Percentiles rank a stretch among this genome's conserved stretches.
These are phyloP conservation scores for Iselma pallidipennis DNA, from an alignment of 2,888 invertebrate genomes.

Conservation along the genomic window DNA sequence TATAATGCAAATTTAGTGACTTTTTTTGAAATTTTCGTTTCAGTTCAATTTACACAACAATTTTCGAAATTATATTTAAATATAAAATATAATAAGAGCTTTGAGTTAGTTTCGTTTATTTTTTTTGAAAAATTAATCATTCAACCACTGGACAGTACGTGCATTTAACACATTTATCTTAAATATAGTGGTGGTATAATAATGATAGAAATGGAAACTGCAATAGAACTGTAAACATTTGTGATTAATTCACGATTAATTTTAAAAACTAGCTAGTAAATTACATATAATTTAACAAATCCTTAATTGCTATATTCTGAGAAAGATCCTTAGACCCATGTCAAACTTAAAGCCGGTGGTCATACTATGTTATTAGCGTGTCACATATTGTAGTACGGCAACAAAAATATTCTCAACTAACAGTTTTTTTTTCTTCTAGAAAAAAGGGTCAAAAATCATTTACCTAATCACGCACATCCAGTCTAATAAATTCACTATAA, in stretches of 20 bases:
- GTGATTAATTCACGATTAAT: conserved; percentile 48
- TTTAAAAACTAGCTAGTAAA: conserved; percentile 39
- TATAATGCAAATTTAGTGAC: conserved; percentile 46
- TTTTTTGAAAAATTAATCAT: too few relatives aligned
- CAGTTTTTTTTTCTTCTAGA: neutral
- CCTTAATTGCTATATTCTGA: conserved; percentile 52
- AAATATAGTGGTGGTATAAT: conserved; percentile 22
- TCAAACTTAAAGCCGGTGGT: conserved; percentile 47
- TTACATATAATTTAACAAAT: conserved; percentile 52
- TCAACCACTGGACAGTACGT: conserved; percentile 8
- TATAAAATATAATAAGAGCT: too few relatives aligned
- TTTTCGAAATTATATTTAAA: neutral
- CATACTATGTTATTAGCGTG: conserved; percentile 49
- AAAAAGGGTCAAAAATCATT: conserved; percentile 11
- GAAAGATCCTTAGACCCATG: conserved; percentile 50
- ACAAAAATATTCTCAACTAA: conserved; percentile 14
- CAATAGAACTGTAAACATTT: conserved; percentile 30
- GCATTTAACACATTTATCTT: conserved; percentile 17
- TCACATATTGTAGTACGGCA: conserved; percentile 42
- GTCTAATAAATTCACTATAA: neutral
- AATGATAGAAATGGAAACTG: conserved; percentile 21
- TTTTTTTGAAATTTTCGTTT: too few relatives aligned
- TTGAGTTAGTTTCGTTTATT: neutral
- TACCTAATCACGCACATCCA: conserved; percentile 18
- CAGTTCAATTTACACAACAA: too few relatives aligned